Evolutionary conservation across 1,140 invertebrate species (phyloP), one percentile per base, ranked within the genome.

Genomic region (Dendrolimus punctatus): DNA sequence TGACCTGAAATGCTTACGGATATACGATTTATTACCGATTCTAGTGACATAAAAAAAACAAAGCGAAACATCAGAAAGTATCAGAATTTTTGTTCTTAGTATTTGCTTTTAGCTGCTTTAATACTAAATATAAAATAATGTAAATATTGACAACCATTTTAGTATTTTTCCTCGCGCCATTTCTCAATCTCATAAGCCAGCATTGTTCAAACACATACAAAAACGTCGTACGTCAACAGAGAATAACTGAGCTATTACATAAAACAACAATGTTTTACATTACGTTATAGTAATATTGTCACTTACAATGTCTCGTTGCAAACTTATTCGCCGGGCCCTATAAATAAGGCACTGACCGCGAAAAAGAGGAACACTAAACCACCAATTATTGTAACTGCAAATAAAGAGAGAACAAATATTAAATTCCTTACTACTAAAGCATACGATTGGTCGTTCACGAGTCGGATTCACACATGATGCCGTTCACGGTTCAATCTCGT

Each of bases 341-440:
- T 89, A 71, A 98, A 91, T 45, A 98, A 87, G n/a, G 97, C 95
- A 52, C 95, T 96, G 40, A 97, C 72, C 0, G 96, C 96, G 88
- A 99, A 99, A 46, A 97, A 77, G 9, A 99, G 84, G 85, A 99
- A 99, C 49, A 98, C 96, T 36, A 98, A 73, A 62, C 96, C 97
- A 60, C 97, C 97, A 74, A 97, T 93, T 53, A 98, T 90, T 37
- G 96, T 98, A 37, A 98, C 97, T 95, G 88, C 66, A 93, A 93
- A 83, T 72, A 76, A 86, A 77, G 60, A 80, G 78, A 51, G 8
- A 10, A 43, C 10, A 43, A 43, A 43, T 43, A 43, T 43, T 8
- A 43, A 23, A 23, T 2, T 23, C 23, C 23, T 23, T 23, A 23
- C 3, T 23, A 23, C 3, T 23, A 23, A 23, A 23, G 23, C 23